A percentile compares a stretch with the other conserved stretches of the same genome.
These are phyloP conservation scores for Oryctes rhinoceros DNA, from an alignment of 1,140 invertebrate genomes.

Conservation along the genomic window DNA sequence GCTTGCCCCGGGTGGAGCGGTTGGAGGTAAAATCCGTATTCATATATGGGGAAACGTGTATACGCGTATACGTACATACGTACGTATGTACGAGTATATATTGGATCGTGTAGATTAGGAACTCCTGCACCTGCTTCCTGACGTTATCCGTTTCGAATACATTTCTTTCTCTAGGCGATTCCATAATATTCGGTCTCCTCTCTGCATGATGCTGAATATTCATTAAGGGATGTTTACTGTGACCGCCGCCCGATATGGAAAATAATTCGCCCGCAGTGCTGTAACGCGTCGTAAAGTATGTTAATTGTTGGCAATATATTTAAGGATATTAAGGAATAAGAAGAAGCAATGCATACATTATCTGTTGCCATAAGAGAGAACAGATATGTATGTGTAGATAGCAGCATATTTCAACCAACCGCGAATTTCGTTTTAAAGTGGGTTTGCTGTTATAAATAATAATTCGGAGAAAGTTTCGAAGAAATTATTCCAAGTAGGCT, in stretches of 20 bases:
- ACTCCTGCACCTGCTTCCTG: slow-evolving; percentile 16
- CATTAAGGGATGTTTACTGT: slow-evolving; percentile 23
- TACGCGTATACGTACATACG: no score
- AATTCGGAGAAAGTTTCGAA: no score
- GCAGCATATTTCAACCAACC: neutral
- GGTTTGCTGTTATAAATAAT: no score
- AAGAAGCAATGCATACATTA: slow-evolving; percentile 17
- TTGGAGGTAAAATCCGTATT: slow-evolving; percentile 3
- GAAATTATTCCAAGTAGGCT: no score
- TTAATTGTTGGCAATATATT: slow-evolving; percentile 21
- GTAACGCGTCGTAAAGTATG: slow-evolving; percentile 9
- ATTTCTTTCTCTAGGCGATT: slow-evolving; percentile 32
- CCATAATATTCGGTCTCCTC: neutral
- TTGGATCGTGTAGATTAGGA: slow-evolving; percentile 21
- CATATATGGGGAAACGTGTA: neutral
- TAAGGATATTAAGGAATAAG: slow-evolving; percentile 26
- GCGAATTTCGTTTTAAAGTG: no score
- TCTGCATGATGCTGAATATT: slow-evolving; percentile 34
- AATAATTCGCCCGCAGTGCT: slow-evolving; percentile 29
- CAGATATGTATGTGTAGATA: neutral
- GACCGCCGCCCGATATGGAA: slow-evolving; percentile 30
- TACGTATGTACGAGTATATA: neutral
- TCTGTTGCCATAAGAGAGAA: neutral
- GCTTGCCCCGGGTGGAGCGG: neutral
- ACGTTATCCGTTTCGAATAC: neutral